Evolutionary conservation across 1,140 invertebrate species (phyloP).

Genomic region (Ridgeia piscesae): DNA sequence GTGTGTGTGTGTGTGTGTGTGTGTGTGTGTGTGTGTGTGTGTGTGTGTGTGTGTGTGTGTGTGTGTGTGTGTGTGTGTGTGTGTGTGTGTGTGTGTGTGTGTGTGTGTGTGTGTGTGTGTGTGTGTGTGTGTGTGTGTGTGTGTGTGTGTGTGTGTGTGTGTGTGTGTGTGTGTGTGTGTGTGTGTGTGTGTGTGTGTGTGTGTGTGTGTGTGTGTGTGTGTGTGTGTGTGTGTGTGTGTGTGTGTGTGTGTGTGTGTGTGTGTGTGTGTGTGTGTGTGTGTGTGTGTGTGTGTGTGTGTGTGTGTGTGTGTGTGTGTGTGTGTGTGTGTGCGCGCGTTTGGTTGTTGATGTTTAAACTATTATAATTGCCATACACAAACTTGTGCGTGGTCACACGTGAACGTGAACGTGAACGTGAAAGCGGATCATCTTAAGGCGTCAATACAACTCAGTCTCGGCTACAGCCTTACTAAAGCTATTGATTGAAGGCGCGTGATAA

Average conservation of each 20-base stretch:
- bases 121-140: not conserved
- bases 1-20: not conserved
- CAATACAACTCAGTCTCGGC: too few species aligned
- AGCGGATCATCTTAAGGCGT: too few species aligned
- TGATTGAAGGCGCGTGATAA: not conserved
- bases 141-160: not conserved
- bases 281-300: not conserved
- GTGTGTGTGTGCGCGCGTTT: not conserved
- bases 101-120: not conserved
- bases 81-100: not conserved
- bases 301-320: not conserved
- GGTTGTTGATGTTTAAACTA: not conserved
- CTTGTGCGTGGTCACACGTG: too few species aligned
- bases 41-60: not conserved
- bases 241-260: too few species aligned
- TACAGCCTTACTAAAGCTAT: not conserved
- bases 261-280: too few species aligned
- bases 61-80: not conserved
- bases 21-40: not conserved
- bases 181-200: not conserved
- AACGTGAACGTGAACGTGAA: too few species aligned
- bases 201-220: not conserved
- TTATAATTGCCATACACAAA: too few species aligned
- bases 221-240: too few species aligned
- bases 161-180: not conserved